Percentiles rank a stretch among this genome's conserved stretches.
Conservation (phyloP, 2,888 invertebrate species). For the Cryptophagus acutangulus region DNA sequence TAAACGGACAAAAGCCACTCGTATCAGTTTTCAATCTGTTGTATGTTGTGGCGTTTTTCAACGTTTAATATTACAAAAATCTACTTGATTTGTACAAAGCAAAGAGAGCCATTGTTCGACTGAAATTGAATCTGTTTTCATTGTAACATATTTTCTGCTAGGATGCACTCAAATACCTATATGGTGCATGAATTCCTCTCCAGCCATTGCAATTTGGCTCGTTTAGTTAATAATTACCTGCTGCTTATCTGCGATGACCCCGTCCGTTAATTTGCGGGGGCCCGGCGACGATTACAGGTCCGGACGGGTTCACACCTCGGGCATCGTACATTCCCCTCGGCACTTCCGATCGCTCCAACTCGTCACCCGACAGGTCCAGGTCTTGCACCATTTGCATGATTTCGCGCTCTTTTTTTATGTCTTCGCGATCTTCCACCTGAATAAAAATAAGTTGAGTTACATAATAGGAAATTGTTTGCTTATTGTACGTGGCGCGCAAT, state of each 20-base stretch:
- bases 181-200: background rate
- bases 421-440: constrained; percentile 64
- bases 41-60: constrained; percentile 1
- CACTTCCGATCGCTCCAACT: constrained; percentile 63
- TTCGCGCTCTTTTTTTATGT: constrained; percentile 83
- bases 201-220: too few relatives aligned
- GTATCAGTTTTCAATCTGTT: too few relatives aligned
- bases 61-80: constrained; percentile 2
- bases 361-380: constrained; percentile 74
- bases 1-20: background rate
- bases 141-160: constrained; percentile 8
- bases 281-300: constrained; percentile 39
- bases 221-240: too few relatives aligned
- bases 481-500: background rate
- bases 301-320: constrained; percentile 37
- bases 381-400: constrained; percentile 93
- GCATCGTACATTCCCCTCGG: constrained; percentile 58
- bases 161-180: constrained; percentile 2
- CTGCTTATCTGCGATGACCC: constrained; percentile 39
- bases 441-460: too few relatives aligned
- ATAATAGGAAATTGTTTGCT: background rate
- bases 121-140: constrained; percentile 2
- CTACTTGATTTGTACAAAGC: too few relatives aligned
- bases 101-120: background rate
- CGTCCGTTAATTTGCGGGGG: constrained; percentile 44